Conservation (phyloP, 2,797 vertebrate species). For the Muscicapa comitata region DNA sequence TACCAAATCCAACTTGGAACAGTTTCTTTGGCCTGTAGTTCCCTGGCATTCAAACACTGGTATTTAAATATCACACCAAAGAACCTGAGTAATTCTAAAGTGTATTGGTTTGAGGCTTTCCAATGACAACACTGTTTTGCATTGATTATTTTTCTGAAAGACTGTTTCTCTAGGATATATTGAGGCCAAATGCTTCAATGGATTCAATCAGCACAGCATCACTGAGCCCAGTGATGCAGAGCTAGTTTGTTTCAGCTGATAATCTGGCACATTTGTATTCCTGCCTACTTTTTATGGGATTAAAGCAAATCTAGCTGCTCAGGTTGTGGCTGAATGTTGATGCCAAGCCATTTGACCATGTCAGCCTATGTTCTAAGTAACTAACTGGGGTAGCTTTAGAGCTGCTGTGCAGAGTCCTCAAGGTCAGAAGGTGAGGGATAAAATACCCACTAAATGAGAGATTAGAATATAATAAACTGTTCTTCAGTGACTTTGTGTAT, state of each 20-base stretch:
- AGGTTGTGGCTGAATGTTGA: neutral
- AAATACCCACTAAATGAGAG: neutral
- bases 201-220: neutral
- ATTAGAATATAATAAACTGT: neutral
- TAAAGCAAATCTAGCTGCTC: slow-evolving; percentile 3
- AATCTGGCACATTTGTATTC: neutral
- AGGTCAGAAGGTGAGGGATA: neutral
- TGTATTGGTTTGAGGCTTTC: neutral
- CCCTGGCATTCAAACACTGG: neutral
- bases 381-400: neutral
- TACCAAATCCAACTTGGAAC: slow-evolving; percentile 42
- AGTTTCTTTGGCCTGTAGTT: slow-evolving; percentile 29
- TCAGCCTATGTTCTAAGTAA: neutral
- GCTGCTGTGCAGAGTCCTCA: neutral
- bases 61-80: slow-evolving; percentile 7
- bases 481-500: neutral
- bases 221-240: neutral
- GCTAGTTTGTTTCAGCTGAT: neutral
- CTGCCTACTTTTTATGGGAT: neutral
- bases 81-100: neutral
- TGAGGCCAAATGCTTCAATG: neutral
- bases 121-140: neutral
- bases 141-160: neutral
- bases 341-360: neutral
- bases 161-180: neutral